Conservation (phyloP, 2,888 invertebrate species). For the Lissonota sp. region DNA sequence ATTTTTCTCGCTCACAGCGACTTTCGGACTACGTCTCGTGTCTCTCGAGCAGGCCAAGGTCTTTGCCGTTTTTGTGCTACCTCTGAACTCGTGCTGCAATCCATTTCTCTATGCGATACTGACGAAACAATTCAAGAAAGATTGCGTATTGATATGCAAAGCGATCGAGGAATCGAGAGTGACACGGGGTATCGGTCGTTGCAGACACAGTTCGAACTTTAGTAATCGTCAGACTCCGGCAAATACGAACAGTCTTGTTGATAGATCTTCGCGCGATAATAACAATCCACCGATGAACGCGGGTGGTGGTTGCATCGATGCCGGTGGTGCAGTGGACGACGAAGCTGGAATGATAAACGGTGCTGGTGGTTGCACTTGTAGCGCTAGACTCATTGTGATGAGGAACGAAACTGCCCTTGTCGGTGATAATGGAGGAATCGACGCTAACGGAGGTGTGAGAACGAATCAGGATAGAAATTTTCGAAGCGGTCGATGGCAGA, state of each 20-base stretch:
- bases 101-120: slow-evolving; percentile 99
- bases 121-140: slow-evolving; percentile 98
- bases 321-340: background rate
- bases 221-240: slow-evolving; percentile 95
- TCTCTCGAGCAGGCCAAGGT: slow-evolving; percentile 98
- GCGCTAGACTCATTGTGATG: slow-evolving; percentile 84
- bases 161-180: slow-evolving; percentile 97
- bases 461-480: too few relatives aligned
- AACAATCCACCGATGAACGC: slow-evolving; percentile 69
- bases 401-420: slow-evolving; percentile 76
- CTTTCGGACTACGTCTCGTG: slow-evolving; percentile 95
- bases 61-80: slow-evolving; percentile 97
- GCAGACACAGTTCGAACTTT: slow-evolving; percentile 94
- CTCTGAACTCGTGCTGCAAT: slow-evolving; percentile 98
- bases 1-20: slow-evolving; percentile 96
- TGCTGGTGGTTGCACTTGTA: slow-evolving; percentile 85
- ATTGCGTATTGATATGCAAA: slow-evolving; percentile 97
- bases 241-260: slow-evolving; percentile 93
- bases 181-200: slow-evolving; percentile 93
- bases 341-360: background rate
- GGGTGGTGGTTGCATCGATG: slow-evolving; percentile 29
- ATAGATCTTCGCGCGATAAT: slow-evolving; percentile 91
- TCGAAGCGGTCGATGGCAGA: too few relatives aligned
- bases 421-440: too few relatives aligned
- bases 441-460: too few relatives aligned